Evolutionary conservation across 1,140 invertebrate genomes (phyloP), one percentile per base, ranked within the genome.

Genomic region (Camponotus pennsylvanicus): DNA sequence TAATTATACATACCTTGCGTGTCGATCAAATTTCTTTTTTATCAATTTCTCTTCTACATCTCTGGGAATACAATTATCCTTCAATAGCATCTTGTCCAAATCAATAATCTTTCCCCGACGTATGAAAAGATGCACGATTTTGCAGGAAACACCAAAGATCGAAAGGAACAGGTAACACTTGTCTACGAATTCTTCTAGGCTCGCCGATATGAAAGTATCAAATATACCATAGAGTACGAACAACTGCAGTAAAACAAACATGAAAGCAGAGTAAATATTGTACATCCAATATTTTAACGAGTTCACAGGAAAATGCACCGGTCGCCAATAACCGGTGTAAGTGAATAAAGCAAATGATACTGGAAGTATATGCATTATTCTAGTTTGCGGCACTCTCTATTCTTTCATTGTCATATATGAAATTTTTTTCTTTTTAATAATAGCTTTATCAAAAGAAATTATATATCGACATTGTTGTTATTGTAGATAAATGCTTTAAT

Each of bases 101-200:
- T 49, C 37, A 52, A 88, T 80, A n/a, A 89, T 86, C 3, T 45
- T 70, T 2, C 32, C 21, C 0, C 88, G 69, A 3, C 76, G 61
- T 11, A 82, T 37, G 4, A 89, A 82, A 2, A 89, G 15, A 45
- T 85, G 79, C 37, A 73, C 42, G 3, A 88, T 59, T 55, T 89
- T 88, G 4, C 70, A 15, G 5, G 61, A 87, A 3, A 89, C 88
- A 1, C 86, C 80, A 0, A 77, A 9, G 4, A 85, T 40, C 11
- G 88, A 88, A 37, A 89, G 59, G 15, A 67, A 71, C 3, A 89
- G 13, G 2, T 82, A 88, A 3, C 73, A 86, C 37, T 89, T 88
- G 3, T 88, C 75, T 2, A 78, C 32, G 21, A 80, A 63, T 9
- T 73, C 11, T 0, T 77, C 21, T 11, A 89, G 15, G 5, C 69